Base-by-base conservation (phyloP, 2,113 vertebrate species). In the Asarcornis scutulata region DNA sequence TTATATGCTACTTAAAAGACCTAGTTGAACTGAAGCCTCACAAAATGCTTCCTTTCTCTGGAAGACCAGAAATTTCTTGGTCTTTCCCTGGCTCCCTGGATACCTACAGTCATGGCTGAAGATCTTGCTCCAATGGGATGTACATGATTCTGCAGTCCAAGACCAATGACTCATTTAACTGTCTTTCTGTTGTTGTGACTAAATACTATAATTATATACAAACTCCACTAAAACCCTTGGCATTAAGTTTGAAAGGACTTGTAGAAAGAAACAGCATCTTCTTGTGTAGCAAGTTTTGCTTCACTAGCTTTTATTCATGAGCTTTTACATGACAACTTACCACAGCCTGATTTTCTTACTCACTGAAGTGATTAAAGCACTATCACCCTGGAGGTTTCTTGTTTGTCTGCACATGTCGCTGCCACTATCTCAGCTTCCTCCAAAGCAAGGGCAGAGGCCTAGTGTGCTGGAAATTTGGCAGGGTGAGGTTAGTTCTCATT, bases 351-450 rank as follows among this genome's bases (percentile, higher is more conserved):
- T 87, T 95, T 53, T 90, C 83, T 63, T 95, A 83, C 55, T 74
- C 44, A n/a, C 56, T 86, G 76, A 93, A 16, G 9, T 94, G 92
- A 94, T 78, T 88, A 89, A 95, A 95, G 42, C 68, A 88, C 0
- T 56, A 86, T 86, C 53, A 86, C 53, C 40, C 67, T 5, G 0
- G 75, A 77, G 76, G 60, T 52, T 27, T 60, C 38, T 63, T 71
- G 21, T 79, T 93, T 77, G 71, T 32, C 50, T 88, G 46, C 25
- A 46, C 6, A 1, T 82, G 27, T n/a, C 66, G 58, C 36, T 2
- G 3, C 63, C 73, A 55, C 34, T 31, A 32, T 83, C 78, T 26
- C 31, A 80, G 60, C 73, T 84, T 63, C 38, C 56, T 92, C 64
- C 78, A 63, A 60, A 91, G 66, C 75, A 78, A 89, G 53, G 84